A percentile compares a stretch with the other conserved stretches of the same genome.
Evolutionary conservation across 2,113 vertebrate species (phyloP).

Genomic region (Corapipo altera): DNA sequence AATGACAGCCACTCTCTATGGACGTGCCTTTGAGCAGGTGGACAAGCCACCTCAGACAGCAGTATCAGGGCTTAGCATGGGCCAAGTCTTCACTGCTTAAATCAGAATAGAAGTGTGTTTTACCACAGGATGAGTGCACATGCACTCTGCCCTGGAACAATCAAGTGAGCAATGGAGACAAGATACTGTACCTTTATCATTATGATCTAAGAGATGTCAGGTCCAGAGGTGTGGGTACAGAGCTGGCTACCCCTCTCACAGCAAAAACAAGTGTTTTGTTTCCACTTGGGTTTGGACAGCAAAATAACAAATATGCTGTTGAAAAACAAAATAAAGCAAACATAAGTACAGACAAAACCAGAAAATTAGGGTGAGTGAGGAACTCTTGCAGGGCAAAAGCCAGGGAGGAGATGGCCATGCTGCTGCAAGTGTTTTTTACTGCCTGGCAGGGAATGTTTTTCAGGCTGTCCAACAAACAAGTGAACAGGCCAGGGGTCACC

Average conservation of each 20-base stretch:
- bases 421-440: not conserved
- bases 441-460: not conserved
- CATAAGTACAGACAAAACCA: not conserved
- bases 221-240: not conserved
- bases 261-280: not conserved
- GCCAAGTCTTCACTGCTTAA: not conserved
- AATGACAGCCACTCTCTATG: not conserved
- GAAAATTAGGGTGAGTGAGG: not conserved
- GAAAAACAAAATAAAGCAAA: not conserved
- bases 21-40: not conserved
- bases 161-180: not conserved
- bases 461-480: not conserved
- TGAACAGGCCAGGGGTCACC: not conserved
- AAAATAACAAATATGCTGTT: not conserved
- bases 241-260: conserved; percentile 8
- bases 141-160: not conserved
- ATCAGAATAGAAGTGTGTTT: not conserved
- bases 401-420: not conserved
- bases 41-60: not conserved
- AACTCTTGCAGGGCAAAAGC: not conserved
- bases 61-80: not conserved
- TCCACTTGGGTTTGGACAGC: not conserved
- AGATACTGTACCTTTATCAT: conserved; percentile 48
- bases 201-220: not conserved
- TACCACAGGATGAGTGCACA: not conserved